Evolutionary conservation across 2,113 vertebrate species (phyloP).

Genomic region (Irena cyanogastra): DNA sequence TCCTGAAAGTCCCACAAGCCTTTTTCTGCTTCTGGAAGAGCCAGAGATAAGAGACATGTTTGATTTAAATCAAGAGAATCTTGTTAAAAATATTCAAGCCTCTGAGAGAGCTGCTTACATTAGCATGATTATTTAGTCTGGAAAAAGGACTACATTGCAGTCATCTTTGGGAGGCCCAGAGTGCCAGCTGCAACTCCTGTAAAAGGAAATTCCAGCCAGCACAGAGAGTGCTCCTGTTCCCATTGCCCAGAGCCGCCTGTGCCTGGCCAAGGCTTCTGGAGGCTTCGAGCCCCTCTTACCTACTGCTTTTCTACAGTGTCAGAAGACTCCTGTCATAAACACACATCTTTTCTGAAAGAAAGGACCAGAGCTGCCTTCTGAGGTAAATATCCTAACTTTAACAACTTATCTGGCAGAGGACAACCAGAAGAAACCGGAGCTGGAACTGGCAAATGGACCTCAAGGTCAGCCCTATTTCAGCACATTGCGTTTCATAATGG

Average conservation of each 20-base stretch:
- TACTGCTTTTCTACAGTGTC: background rate
- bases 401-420: background rate
- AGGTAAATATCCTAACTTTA: background rate
- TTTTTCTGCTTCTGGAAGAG: background rate
- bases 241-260: rapidly evolving
- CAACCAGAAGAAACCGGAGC: background rate
- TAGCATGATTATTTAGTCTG: slow-evolving; percentile 25
- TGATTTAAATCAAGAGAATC: slow-evolving; percentile 18
- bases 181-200: background rate
- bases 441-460: background rate
- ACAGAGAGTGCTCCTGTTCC: slow-evolving; percentile 11
- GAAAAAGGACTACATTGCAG: slow-evolving; percentile 1
- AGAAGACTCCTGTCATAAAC: background rate
- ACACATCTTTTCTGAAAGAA: background rate
- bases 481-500: background rate
- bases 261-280: background rate
- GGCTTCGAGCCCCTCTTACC: background rate
- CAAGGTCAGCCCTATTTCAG: background rate
- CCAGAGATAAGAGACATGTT: background rate
- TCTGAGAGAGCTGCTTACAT: slow-evolving; percentile 22
- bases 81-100: slow-evolving; percentile 17
- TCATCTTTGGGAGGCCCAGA: background rate
- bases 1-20: background rate
- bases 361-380: background rate
- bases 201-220: slow-evolving; percentile 30